These are phyloP conservation scores for Gorsachius goisagi DNA, from an alignment of 2,113 vertebrate genomes.

Conservation along the genomic window DNA sequence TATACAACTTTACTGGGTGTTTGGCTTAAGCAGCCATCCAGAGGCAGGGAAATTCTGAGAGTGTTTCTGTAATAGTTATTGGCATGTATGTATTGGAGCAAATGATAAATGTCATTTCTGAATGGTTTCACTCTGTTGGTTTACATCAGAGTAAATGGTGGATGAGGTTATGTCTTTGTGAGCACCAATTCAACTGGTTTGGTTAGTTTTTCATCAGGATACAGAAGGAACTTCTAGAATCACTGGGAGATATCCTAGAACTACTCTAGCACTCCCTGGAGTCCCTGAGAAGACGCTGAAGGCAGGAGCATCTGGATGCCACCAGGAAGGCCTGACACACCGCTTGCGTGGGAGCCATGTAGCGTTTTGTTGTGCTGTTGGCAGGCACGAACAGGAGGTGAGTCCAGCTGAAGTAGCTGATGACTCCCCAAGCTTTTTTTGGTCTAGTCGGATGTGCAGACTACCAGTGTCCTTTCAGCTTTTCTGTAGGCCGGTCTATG, in stretches of 20 bases:
- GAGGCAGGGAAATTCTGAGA: not conserved
- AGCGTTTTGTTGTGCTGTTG: not conserved
- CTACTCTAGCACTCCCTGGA: not conserved
- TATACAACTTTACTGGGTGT: not conserved
- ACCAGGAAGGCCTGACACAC: not conserved
- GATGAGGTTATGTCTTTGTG: not conserved
- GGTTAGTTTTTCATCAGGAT: not conserved
- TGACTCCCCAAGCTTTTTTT: not conserved
- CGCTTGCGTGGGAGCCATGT: fast-evolving
- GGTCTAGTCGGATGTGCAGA: too few relatives aligned
- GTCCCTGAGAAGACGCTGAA: not conserved
- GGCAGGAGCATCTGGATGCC: not conserved
- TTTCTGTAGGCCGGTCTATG: not conserved
- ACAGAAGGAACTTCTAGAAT: not conserved
- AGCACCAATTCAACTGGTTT: not conserved
- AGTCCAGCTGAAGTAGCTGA: not conserved
- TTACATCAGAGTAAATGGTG: not conserved
- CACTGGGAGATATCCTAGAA: not conserved
- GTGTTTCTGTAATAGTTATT: not conserved
- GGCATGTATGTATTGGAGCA: not conserved
- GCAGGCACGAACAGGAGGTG: not conserved
- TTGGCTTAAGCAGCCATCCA: not conserved
- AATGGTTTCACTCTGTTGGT: not conserved
- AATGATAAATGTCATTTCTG: not conserved
- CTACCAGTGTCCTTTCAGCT: not conserved